Evolutionary conservation across 2,113 vertebrate genomes (phyloP), one percentile per base, ranked within the genome.

Genomic region (Eudorcas thomsonii): DNA sequence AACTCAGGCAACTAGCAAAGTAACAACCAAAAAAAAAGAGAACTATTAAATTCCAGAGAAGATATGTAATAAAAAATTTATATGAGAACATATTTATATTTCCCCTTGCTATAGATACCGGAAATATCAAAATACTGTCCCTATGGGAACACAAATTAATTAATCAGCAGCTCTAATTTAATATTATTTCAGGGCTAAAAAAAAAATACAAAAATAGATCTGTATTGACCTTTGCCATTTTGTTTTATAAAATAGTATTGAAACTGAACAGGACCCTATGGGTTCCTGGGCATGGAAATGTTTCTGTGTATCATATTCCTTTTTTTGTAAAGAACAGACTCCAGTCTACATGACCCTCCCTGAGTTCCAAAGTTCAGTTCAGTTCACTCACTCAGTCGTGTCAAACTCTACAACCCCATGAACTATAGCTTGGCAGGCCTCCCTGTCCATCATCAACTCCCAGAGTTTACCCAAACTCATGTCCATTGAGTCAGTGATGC

Each of bases 31-130:
- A 28, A 48, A 48, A 45, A 45, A 45, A 45, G 8, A 45, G 74
- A 86, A n/a, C 6, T 17, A 94, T 11, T 26, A 33, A 25, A 59
- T 82, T 0, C 21, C 36, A 82, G 59, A 94, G 96, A 84, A 93
- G 19, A 97, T 90, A 97, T 90, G 28, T 26, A 96, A 83, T 94
- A 54, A 50, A 48, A 98, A 98, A 94, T 89, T 91, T 67, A 67
- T 11, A 91, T 94, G 91, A 84, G 45, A 86, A n/a, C 86, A 96
- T 1, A 92, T 91, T 84, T 98, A 28, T 13, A 43, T 82, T 21
- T 54, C 26, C 45, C 54, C 7, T 52, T 82, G 43, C 36, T 28
- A 95, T 78, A 55, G 60, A 96, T 96, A 43, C 2, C 0, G 92
- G 52, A 13, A 92, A 95, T 90, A 64, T 8, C 0, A 28, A 25